Base-by-base conservation (phyloP, 1,140 invertebrate species). In the Nymphalis io region DNA sequence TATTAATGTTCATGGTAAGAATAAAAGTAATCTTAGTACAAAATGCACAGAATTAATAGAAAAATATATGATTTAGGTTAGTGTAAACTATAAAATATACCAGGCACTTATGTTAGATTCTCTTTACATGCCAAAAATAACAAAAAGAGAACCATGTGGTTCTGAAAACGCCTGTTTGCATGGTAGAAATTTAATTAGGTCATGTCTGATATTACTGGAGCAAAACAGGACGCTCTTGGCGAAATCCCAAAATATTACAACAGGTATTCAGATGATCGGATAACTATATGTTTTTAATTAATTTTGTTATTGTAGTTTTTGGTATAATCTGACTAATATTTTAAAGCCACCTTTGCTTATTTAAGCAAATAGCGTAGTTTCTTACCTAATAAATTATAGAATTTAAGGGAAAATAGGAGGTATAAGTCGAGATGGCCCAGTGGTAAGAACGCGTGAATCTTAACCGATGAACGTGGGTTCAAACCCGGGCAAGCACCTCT, bases 211-310 rank as follows among this genome's bases (percentile, higher is more conserved):
- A 62, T 62, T 62, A 51, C 46, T 21, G 48, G 46, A 20, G n/a
- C 48, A 63, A 48, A 63, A 39, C 27, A 63, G 33, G 46, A 20
- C 44, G 21, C 39, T 46, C 16, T 59, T 72, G 40, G 60, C 44
- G 40, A 23, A 18, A 27, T 62, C 53, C 64, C 60, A 64, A 68
- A 65, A 73, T 63, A 70, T 70, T 68, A 72, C 63, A 67, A 67
- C 21, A 48, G n/a, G 23, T 23, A 48, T 3, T 15, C 12, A 15
- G 51, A 6, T 11, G 23, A 55, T 55, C 51, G 51, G 23, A 44
- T 44, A n/a, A 3, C 3, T 44, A 44, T 23, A 20, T 27, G 23
- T n/a, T 27, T 62, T 27, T 6, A 18, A 53, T 51, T 13, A 64
- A 23, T 27, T 55, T 55, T n/a, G 10, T 6, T 23, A 27, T 11